Conservation (phyloP, 1,140 invertebrate species). For the Calosoma granatense region DNA sequence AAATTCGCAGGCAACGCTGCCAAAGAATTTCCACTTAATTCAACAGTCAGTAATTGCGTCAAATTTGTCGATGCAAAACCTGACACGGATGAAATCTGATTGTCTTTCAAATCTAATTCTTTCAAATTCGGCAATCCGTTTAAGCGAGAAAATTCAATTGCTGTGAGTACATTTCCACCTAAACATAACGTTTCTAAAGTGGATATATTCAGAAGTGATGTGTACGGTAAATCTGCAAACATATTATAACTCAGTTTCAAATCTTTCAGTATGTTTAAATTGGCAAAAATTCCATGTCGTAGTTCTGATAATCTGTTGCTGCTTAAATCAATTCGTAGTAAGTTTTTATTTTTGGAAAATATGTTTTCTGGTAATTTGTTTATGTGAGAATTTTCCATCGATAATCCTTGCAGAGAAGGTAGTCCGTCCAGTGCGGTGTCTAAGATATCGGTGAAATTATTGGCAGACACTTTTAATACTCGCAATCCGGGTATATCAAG, state of each 20-base stretch:
- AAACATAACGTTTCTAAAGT: slow-evolving; percentile 63
- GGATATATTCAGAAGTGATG: slow-evolving; percentile 59
- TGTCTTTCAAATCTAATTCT: slow-evolving; percentile 62
- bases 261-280: slow-evolving; percentile 61
- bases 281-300: slow-evolving; percentile 55
- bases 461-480: slow-evolving; percentile 58
- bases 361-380: slow-evolving; percentile 51
- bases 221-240: slow-evolving; percentile 64
- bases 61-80: slow-evolving; percentile 68
- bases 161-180: slow-evolving; percentile 57
- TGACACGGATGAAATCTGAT: slow-evolving; percentile 60
- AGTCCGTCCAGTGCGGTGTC: slow-evolving; percentile 59
- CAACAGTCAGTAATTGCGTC: slow-evolving; percentile 57
- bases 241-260: slow-evolving; percentile 61
- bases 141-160: slow-evolving; percentile 66
- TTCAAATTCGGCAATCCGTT: slow-evolving; percentile 59
- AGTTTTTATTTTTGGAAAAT: slow-evolving; percentile 64
- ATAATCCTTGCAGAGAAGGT: slow-evolving; percentile 59
- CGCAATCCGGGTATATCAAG: slow-evolving; percentile 62
- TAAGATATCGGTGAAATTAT: slow-evolving; percentile 64
- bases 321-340: slow-evolving; percentile 59
- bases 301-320: slow-evolving; percentile 54
- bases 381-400: slow-evolving; percentile 58
- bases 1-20: slow-evolving; percentile 73
- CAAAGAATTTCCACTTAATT: slow-evolving; percentile 64